phyloP scores from a whole-genome alignment of 2,888 invertebrate species.

The Macaria liturata region DNA sequence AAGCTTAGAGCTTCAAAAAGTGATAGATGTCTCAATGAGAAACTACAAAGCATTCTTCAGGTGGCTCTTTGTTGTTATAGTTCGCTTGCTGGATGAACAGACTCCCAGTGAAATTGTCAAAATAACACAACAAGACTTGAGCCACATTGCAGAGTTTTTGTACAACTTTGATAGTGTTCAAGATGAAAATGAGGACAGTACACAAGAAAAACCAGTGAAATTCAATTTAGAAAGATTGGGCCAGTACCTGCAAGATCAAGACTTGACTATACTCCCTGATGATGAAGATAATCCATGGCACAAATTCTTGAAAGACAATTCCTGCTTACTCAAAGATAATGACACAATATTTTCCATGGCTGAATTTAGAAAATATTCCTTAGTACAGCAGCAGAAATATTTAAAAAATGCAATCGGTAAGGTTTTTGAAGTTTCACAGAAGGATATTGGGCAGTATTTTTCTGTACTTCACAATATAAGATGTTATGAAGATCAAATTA shows the following conservation, averaged over 20 bases:
- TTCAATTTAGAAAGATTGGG: slow-evolving; percentile 95
- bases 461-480: slow-evolving; percentile 78
- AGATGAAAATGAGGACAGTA: slow-evolving; percentile 51
- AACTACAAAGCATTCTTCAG: slow-evolving; percentile 96
- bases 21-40: slow-evolving; percentile 95
- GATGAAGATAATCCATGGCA: slow-evolving; percentile 90
- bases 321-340: slow-evolving; percentile 86
- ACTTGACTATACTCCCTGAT: slow-evolving; percentile 88
- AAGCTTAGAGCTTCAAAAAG: slow-evolving; percentile 95
- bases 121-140: slow-evolving; percentile 94
- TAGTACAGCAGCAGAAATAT: slow-evolving; percentile 91
- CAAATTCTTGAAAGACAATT: slow-evolving; percentile 88
- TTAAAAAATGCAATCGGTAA: slow-evolving; percentile 86
- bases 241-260: slow-evolving; percentile 92
- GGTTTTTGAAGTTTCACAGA: slow-evolving; percentile 87
- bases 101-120: slow-evolving; percentile 92
- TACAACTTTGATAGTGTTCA: slow-evolving; percentile 89
- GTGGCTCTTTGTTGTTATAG: slow-evolving; percentile 95
- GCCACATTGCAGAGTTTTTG: slow-evolving; percentile 95
- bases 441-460: slow-evolving; percentile 86
- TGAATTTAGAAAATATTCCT: slow-evolving; percentile 89
- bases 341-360: slow-evolving; percentile 89
- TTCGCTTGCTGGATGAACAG: slow-evolving; percentile 92
- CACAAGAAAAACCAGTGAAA: slow-evolving; percentile 77
- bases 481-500: slow-evolving; percentile 65